Base-by-base conservation (phyloP, 2,888 invertebrate species). In the Imbricaverruca yamaguchii region DNA sequence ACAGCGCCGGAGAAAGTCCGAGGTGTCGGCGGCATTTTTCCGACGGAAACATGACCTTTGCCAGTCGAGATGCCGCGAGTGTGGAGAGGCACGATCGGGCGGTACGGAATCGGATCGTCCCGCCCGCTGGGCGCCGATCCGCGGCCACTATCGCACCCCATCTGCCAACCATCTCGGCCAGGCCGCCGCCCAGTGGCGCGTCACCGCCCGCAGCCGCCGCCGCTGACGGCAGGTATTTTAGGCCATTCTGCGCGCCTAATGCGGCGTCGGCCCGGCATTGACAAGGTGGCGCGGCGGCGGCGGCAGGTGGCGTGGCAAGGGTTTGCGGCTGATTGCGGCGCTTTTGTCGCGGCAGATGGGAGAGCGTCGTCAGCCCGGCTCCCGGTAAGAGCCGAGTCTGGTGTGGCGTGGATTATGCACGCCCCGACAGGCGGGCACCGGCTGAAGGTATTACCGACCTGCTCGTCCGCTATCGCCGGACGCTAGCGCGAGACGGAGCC, bases 241-340 rank as follows among this genome's bases (percentile, higher is more conserved):
- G 74, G 21, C 74, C 53, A 55, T 74, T 74, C 74, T 74, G 74
- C 74, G 74, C 74, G 74, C 21, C 74, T 74, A 69, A 69, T 39
- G 69, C 69, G 69, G 69, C 69, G 23, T 69, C 39, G 39, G 55
- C 39, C 15, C 23, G 53, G 74, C 74, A 18, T 74, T 74, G 74
- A 69, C 15, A 10, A 18, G 74, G 21, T 9, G 39, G 15, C 39
- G 39, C 15, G 18, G 69, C 69, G 10, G 69, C 39, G 39, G 25
- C 69, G 69, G 74, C 74, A 74, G 74, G 74, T 74, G 74, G 74
- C 39, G 21, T 21, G 65, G 74, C 15, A 74, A 74, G 74, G 74
- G 74, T 74, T 74, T 55, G 11, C 55, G 53, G 39, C 18, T 39
- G 39, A 74, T 74, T 74, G 74, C 25, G 67, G 7, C 25, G 9